Evolutionary conservation across 2,113 vertebrate species (phyloP).

Genomic region (Oplegnathus fasciatus): DNA sequence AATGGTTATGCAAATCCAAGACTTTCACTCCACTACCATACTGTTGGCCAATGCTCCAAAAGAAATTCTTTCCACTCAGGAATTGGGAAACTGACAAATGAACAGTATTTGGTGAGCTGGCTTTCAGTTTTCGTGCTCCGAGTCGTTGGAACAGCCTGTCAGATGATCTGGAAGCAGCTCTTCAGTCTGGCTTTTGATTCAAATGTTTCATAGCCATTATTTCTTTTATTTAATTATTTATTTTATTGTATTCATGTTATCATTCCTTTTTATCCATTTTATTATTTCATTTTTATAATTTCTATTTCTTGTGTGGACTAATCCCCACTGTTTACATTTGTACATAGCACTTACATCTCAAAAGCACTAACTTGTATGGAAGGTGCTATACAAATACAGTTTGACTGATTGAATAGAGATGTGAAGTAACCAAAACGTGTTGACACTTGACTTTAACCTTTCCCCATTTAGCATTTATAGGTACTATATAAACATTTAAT

Average conservation of each 20-base stretch:
- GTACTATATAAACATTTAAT: neutral
- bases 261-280: neutral
- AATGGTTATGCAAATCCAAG: conserved; percentile 25
- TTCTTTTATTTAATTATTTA: neutral
- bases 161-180: neutral
- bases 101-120: neutral
- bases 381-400: neutral
- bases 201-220: neutral
- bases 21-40: conserved; percentile 9
- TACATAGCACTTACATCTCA: neutral
- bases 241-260: neutral
- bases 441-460: too few relatives aligned
- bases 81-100: conserved; percentile 43
- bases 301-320: neutral
- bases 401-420: too few relatives aligned
- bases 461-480: neutral
- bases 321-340: too few relatives aligned
- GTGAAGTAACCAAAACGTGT: too few relatives aligned
- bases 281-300: neutral
- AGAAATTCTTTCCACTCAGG: conserved; percentile 15
- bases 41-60: neutral
- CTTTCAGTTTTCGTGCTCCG: neutral
- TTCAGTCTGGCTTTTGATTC: neutral
- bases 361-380: neutral
- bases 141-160: neutral